Percentiles rank a stretch among this genome's conserved stretches.
Conservation (phyloP, 2,888 invertebrate genomes). For the Selenia dentaria region DNA sequence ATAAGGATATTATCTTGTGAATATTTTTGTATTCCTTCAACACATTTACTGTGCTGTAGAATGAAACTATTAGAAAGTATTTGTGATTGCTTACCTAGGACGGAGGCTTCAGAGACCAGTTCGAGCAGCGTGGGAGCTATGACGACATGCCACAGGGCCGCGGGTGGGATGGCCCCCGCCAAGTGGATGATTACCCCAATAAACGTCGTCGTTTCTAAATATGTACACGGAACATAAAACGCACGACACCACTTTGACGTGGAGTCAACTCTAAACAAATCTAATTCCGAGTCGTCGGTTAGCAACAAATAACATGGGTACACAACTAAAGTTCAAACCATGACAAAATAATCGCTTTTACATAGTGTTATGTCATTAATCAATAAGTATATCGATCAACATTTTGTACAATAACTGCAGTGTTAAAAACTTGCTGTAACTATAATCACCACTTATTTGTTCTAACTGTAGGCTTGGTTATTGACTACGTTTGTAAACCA, state of each 20-base stretch:
- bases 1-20: constrained; percentile 11
- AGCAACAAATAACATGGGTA: constrained; percentile 32
- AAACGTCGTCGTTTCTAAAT: constrained; percentile 87
- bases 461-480: constrained; percentile 26
- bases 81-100: constrained; percentile 81
- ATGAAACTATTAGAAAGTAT: constrained; percentile 72
- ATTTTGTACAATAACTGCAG: too few species aligned
- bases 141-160: constrained; percentile 80
- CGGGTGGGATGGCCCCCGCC: constrained; percentile 83
- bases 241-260: not conserved
- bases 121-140: constrained; percentile 75
- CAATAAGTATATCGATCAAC: too few species aligned
- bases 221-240: constrained; percentile 25
- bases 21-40: constrained; percentile 22
- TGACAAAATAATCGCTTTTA: not conserved
- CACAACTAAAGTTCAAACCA: not conserved
- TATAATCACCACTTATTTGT: constrained; percentile 21
- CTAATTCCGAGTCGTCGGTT: constrained; percentile 30
- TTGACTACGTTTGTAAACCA: not conserved
- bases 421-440: too few species aligned
- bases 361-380: too few species aligned
- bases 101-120: constrained; percentile 83
- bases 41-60: constrained; percentile 12
- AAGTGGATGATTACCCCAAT: constrained; percentile 86
- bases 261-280: constrained; percentile 17